Base-by-base conservation (phyloP, 2,888 invertebrate genomes). In the Agriotes lineatus region DNA sequence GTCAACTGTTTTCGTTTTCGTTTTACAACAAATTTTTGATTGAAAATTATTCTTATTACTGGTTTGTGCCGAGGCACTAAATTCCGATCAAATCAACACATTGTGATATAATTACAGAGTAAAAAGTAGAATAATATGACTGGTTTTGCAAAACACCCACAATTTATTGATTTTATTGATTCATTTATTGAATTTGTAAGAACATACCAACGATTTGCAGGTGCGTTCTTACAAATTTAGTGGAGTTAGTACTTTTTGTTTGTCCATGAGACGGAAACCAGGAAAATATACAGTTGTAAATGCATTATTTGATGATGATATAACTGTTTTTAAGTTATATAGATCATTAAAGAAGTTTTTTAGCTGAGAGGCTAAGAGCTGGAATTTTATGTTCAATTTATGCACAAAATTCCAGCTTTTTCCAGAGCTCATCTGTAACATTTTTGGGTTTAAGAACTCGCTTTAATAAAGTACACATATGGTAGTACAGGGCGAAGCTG, bases 231-330 rank as follows among this genome's bases (percentile, higher is more conserved):
- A 12, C 10, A 25, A 50, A 50, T 50, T 50, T 30, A 20, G 25
- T 14, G 22, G 14, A 2, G 1, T n/a, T n/a, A n/a, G n/a, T n/a
- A n/a, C n/a, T 37, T 12, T 10, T n/a, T 12, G 5, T 37, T 37
- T 37, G 14, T 37, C 4, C 37, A 10, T 1, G n/a, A 37, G 37
- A 37, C 42, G 16, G 7, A 42, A 69, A 63, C 57, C 56, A 59
- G 61, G 60, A 54, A 64, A 65, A 65, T 72, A 67, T 67, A 67
- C 68, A 74, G 72, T 69, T 74, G 69, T 42, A 35, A 59, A 52
- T 44, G 18, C 14, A 12, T 39, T 25, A 61, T 39, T 52, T 52
- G 22, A 48, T 22, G 48, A 48, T 48, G 1, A 18, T 39, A 25
- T 22, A 42, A 57, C 9, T 0, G 42, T 19, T 14, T n/a, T 22